phyloP scores from a whole-genome alignment of 1,140 invertebrate species.

The Solen grandis region DNA sequence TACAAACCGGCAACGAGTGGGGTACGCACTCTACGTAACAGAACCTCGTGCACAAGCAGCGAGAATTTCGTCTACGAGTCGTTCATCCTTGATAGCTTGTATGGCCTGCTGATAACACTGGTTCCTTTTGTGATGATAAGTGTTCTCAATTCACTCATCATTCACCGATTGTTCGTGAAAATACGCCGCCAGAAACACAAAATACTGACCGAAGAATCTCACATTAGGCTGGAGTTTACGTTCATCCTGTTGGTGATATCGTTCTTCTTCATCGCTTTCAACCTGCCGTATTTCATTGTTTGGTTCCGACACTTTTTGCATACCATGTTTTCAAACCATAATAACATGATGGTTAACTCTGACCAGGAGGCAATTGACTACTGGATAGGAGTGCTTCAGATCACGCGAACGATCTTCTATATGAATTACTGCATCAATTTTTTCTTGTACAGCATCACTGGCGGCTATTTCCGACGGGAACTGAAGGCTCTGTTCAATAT shows the following conservation, averaged over 20 bases:
- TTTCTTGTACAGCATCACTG: slow-evolving; percentile 74
- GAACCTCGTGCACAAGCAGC: slow-evolving; percentile 49
- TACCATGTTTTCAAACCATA: too few relatives aligned
- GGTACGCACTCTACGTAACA: slow-evolving; percentile 18
- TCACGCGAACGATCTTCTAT: slow-evolving; percentile 69
- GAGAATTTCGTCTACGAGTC: slow-evolving; percentile 45
- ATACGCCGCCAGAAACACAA: not conserved
- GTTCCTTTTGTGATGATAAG: not conserved
- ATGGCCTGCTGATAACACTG: slow-evolving; percentile 63
- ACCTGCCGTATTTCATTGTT: not conserved
- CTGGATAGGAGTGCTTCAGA: slow-evolving; percentile 63
- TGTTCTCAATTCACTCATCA: not conserved
- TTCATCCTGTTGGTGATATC: slow-evolving; percentile 16
- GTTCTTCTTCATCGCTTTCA: slow-evolving; percentile 4
- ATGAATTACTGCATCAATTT: slow-evolving; percentile 75
- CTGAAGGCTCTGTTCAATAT: slow-evolving; percentile 45
- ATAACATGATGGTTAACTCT: too few relatives aligned
- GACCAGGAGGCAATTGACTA: slow-evolving; percentile 40
- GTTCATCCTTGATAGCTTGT: slow-evolving; percentile 66
- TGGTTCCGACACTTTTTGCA: slow-evolving; percentile 10
- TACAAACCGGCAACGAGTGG: slow-evolving; percentile 70
- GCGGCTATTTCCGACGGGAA: slow-evolving; percentile 67
- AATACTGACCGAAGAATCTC: not conserved
- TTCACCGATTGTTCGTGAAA: not conserved
- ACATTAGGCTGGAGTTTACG: slow-evolving; percentile 17